phyloP scores from a whole-genome alignment of 2,113 vertebrate species.

The Cyanistes caeruleus region DNA sequence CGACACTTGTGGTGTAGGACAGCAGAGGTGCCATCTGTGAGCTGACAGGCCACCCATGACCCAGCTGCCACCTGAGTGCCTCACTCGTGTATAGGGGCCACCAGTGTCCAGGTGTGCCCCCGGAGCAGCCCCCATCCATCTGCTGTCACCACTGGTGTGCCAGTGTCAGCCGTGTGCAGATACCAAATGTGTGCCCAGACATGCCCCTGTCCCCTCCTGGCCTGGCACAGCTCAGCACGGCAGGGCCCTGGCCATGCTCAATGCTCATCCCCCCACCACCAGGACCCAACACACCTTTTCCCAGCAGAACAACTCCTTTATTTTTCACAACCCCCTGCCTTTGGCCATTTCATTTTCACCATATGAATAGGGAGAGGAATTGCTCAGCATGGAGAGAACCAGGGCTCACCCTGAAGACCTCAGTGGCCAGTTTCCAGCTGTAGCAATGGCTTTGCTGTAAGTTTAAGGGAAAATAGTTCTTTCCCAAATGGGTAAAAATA shows the following conservation, averaged over 20 bases:
- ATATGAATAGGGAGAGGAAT: background rate
- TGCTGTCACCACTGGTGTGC: background rate
- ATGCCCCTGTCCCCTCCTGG: rapidly evolving
- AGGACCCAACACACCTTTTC: background rate
- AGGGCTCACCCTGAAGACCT: background rate
- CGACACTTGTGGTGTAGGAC: rapidly evolving
- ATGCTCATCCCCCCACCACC: rapidly evolving
- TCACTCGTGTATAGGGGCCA: rapidly evolving
- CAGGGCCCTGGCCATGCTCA: rapidly evolving
- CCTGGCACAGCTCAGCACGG: background rate
- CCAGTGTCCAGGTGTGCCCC: background rate
- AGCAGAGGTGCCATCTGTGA: rapidly evolving
- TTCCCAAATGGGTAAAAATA: background rate
- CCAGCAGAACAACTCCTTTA: slow-evolving; percentile 25
- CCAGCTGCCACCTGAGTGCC: background rate
- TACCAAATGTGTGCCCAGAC: background rate
- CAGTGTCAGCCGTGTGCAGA: rapidly evolving
- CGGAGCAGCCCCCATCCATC: rapidly evolving
- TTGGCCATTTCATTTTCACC: background rate
- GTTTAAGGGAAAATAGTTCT: background rate
- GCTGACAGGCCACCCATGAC: rapidly evolving
- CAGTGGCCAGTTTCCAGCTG: background rate
- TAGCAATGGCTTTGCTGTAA: background rate
- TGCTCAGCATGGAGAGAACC: background rate
- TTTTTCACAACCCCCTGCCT: background rate